Conservation (phyloP, 2,888 invertebrate species). For the Heliconius sara region DNA sequence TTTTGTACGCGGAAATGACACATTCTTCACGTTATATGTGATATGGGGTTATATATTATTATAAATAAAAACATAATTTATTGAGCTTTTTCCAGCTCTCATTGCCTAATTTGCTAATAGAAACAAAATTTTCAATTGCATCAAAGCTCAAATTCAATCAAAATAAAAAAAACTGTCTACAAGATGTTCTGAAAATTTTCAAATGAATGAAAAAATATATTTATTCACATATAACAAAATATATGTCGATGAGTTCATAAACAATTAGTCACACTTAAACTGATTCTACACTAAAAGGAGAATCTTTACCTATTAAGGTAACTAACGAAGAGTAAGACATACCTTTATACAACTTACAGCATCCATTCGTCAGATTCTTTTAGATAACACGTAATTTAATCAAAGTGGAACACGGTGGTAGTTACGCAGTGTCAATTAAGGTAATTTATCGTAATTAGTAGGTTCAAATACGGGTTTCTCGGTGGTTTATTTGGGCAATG, state of each 20-base stretch:
- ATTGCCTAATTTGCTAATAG: too few relatives aligned
- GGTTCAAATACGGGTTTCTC: conserved; percentile 7
- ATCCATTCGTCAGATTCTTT: neutral
- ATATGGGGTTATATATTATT: neutral
- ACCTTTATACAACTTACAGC: neutral
- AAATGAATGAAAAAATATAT: too few relatives aligned
- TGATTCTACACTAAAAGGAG: neutral
- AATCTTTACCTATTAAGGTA: neutral
- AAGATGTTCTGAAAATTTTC: too few relatives aligned
- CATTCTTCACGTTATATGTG: neutral
- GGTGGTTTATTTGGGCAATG: neutral
- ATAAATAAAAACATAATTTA: neutral
- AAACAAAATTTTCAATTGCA: too few relatives aligned
- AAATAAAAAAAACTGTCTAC: too few relatives aligned
- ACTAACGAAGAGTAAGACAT: neutral
- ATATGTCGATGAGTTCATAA: neutral
- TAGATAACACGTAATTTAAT: conserved; percentile 2
- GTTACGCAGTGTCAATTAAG: conserved; percentile 7
- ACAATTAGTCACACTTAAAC: neutral
- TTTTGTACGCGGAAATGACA: conserved; percentile 16
- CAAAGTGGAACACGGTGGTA: conserved; percentile 9
- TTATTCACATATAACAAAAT: neutral
- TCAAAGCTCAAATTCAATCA: too few relatives aligned
- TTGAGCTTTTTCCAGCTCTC: too few relatives aligned
- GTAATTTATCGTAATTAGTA: conserved; percentile 6